These are phyloP conservation scores for Microctenopoma lineatum DNA, from an alignment of 2,797 vertebrate genomes.

Conservation along the genomic window DNA sequence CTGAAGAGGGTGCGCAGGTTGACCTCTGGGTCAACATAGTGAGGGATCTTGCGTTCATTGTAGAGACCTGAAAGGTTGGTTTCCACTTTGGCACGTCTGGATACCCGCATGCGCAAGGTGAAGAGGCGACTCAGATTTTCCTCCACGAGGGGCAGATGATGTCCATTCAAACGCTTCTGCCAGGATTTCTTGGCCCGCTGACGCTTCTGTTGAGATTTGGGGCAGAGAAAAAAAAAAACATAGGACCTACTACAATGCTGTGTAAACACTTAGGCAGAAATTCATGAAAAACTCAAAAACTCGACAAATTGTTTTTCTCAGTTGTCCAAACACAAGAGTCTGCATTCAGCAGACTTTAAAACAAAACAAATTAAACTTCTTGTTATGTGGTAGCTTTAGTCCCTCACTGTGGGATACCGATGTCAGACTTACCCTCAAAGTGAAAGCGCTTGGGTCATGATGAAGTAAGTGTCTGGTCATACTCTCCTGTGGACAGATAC, in stretches of 20 bases:
- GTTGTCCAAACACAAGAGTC: neutral
- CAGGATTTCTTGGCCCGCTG: conserved; percentile 75
- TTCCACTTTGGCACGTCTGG: conserved; percentile 79
- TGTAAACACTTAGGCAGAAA: neutral
- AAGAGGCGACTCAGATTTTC: conserved; percentile 82
- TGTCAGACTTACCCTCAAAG: conserved; percentile 67
- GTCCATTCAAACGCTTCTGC: conserved; percentile 81
- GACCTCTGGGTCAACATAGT: conserved; percentile 81
- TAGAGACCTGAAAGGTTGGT: conserved; percentile 83
- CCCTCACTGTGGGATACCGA: neutral
- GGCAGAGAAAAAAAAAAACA: too few relatives aligned
- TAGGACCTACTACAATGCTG: neutral
- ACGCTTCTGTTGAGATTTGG: conserved; percentile 38
- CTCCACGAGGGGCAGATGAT: conserved; percentile 74
- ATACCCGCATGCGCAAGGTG: conserved; percentile 77
- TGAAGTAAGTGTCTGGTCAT: conserved; percentile 79
- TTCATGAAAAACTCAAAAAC: neutral
- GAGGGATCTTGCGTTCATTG: conserved; percentile 85
- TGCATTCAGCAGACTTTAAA: conserved; percentile 16
- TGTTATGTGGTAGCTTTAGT: neutral
- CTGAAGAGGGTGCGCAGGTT: conserved; percentile 81
- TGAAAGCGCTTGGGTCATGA: conserved; percentile 75
- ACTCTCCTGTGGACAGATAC: conserved; percentile 78
- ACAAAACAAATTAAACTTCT: neutral
- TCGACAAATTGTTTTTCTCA: neutral